Base-by-base conservation (phyloP, 2,797 vertebrate species). In the Cetoscarus ocellatus region DNA sequence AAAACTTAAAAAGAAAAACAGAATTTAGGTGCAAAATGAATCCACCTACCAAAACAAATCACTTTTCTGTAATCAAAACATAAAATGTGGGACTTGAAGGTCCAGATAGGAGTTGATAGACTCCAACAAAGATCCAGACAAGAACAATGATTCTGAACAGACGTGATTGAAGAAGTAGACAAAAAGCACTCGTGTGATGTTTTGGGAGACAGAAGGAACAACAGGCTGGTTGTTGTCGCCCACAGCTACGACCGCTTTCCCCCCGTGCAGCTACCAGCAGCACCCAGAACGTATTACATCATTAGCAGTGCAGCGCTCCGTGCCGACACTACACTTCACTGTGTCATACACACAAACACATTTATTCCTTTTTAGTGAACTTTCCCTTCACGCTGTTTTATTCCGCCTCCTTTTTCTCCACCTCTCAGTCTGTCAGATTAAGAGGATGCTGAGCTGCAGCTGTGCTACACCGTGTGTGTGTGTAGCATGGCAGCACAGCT, bases 231-330 rank as follows among this genome's bases (percentile, higher is more conserved):
- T 44, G 55, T 59, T 43, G 55, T 65, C 53, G 63, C 73, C 73
- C 52, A 57, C 47, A 82, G 84, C 75, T 10, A 57, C 10, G 39
- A 63, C 48, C 64, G 40, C 39, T 51, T 61, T 70, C 38, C 38
- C 18, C 38, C 69, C 38, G 61, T 14, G 17, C 52, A 67, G 73
- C 65, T 13, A 65, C 19, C 34, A 50, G 73, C 73, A 67, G 51
- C 73, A 66, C 67, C 50, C 6, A 80, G 36, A 80, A 82, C 59
- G 79, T 70, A 83, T 88, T 81, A 79, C 75, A 71, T 86, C 85
- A 83, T 86, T 85, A 87, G 70, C 17, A 50, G 77, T 48, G 79
- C 53, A 54, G 85, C 85, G 80, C 38, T 80, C 71, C 27, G 17
- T 61, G 62, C 70, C 35, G 35, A 71, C 52, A 36, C 72, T 51